A percentile compares a stretch with the other conserved stretches of the same genome.
These are phyloP conservation scores for Luffia ferchaultella DNA, from an alignment of 2,888 invertebrate genomes.

Conservation along the genomic window DNA sequence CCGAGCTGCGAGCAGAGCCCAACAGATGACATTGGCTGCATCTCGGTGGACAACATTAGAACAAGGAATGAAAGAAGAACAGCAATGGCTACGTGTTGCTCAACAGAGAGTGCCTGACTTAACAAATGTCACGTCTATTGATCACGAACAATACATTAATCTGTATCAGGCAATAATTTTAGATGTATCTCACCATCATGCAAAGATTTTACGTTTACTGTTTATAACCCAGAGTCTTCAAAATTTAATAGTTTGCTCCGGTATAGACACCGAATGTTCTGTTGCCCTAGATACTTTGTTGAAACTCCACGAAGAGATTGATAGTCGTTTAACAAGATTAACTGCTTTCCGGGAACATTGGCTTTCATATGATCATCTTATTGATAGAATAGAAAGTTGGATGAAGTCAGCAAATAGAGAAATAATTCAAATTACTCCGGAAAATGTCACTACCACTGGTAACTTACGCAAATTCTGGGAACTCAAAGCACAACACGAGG, in stretches of 20 bases:
- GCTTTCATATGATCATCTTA: conserved; percentile 76
- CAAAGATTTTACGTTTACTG: conserved; percentile 77
- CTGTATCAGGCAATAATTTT: conserved; percentile 81
- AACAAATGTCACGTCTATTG: conserved; percentile 80
- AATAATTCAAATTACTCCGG: conserved; percentile 70
- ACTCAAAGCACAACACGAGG: conserved; percentile 86
- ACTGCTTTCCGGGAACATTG: conserved; percentile 81
- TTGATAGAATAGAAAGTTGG: conserved; percentile 80
- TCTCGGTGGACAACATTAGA: conserved; percentile 84
- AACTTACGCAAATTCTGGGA: conserved; percentile 89
- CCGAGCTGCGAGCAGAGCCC: conserved; percentile 81
- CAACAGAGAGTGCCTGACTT: conserved; percentile 85
- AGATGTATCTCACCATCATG: conserved; percentile 83
- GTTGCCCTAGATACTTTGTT: conserved; percentile 76
- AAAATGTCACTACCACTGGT: conserved; percentile 70
- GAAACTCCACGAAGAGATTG: conserved; percentile 79
- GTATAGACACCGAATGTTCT: conserved; percentile 77
- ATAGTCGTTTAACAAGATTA: conserved; percentile 74
- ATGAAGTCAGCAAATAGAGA: conserved; percentile 77
- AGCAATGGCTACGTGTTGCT: conserved; percentile 84
- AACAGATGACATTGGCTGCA: conserved; percentile 85
- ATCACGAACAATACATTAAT: conserved; percentile 86
- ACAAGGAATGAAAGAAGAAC: conserved; percentile 83
- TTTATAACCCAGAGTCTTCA: conserved; percentile 77
- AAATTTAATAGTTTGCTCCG: conserved; percentile 77